Percentiles rank a stretch among this genome's conserved stretches.
phyloP scores from a whole-genome alignment of 1,140 invertebrate species.

The Ceratosolen solmsi region DNA sequence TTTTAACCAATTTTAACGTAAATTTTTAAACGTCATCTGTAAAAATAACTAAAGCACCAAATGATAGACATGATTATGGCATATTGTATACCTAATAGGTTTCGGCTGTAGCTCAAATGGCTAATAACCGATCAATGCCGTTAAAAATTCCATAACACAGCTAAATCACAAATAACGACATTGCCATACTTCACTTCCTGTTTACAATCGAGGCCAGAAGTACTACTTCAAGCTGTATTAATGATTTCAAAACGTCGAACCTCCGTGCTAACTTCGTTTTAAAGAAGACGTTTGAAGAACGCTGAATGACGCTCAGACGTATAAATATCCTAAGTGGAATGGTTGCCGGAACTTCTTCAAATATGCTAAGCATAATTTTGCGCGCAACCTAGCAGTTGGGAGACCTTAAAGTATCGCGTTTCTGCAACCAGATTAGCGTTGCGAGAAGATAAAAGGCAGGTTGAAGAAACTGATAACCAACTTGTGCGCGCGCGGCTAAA shows the following conservation, averaged over 20 bases:
- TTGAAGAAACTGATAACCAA: constrained; percentile 22
- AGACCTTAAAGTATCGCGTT: constrained; percentile 18
- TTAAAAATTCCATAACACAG: not conserved
- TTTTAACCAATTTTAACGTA: too few species aligned
- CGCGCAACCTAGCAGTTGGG: not conserved
- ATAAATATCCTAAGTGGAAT: constrained; percentile 29
- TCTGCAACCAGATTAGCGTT: constrained; percentile 20
- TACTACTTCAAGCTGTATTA: constrained; percentile 1
- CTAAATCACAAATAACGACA: constrained; percentile 3
- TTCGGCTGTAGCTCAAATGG: not conserved
- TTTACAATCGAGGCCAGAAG: not conserved
- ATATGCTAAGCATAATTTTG: constrained; percentile 23
- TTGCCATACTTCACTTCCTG: constrained; percentile 1
- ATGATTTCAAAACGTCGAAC: not conserved
- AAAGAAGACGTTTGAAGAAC: constrained; percentile 16
- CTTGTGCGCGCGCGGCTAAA: not conserved
- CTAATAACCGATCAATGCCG: not conserved
- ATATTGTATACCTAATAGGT: not conserved
- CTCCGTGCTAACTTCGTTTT: not conserved
- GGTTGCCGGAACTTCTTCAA: constrained; percentile 27
- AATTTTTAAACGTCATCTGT: not conserved
- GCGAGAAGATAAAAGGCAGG: constrained; percentile 6
- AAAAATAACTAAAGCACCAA: not conserved
- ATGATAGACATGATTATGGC: not conserved
- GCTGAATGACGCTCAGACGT: constrained; percentile 5